Base-by-base conservation (phyloP, 2,888 invertebrate species). In the Conchocele bisecta region DNA sequence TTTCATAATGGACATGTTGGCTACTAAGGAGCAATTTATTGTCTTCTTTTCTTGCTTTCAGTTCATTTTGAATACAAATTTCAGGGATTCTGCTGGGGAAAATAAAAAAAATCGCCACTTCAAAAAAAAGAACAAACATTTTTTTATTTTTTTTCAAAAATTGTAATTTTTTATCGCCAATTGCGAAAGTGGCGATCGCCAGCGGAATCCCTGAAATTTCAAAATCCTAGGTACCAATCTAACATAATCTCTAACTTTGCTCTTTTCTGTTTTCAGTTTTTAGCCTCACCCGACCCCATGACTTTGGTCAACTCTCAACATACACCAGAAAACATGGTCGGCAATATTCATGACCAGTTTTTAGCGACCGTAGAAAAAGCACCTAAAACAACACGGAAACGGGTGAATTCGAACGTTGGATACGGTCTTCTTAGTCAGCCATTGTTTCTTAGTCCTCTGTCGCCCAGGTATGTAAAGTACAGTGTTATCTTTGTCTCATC, bases 381-480 rank as follows among this genome's bases (percentile, higher is more conserved):
- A 2, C 76, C 76, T 5, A 51, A 51, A 20, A 63, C 72, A 2
- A 39, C 26, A 15, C 51, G 64, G 24, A 71, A 76, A 51, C 31
- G 31, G 3, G 39, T 29, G 20, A 50, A 57, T 24, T 11, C 41
- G 9, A 26, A 31, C n/a, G 39, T 42, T 33, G 58, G 59, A 20
- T 50, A 58, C 15, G 51, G 57, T 42, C 54, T 59, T 15, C 60
- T 63, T 22, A 37, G 51, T n/a, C 63, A 72, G 44, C 46, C 71
- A n/a, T 54, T 81, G 29, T 69, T 76, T 39, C 67, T 79, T 35
- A 86, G 85, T 61, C 87, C 86, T 22, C 67, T 86, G 11, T 82
- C 87, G 41, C 86, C 86, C 26, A 87, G 84, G 87, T 86, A 61
- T 42, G 66, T 59, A 54, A 7, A 20, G 1, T 3, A n/a, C 22